These are phyloP conservation scores for Scaptomyza caliginosa DNA, from an alignment of 2,888 invertebrate genomes.

Conservation along the genomic window DNA sequence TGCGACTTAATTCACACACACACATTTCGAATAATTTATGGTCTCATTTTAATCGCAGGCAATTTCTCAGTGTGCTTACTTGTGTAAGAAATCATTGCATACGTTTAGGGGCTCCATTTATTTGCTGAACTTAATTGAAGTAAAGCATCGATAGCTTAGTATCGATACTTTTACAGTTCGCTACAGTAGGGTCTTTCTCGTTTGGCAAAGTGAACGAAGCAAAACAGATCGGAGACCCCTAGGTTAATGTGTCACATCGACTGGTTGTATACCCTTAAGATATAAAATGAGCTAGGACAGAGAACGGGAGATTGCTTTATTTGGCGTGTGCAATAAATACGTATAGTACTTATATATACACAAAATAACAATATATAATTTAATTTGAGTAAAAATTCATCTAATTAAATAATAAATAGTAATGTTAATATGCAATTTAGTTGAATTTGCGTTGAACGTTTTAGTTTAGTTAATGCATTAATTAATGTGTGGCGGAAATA, in stretches of 20 bases:
- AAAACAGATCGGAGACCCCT: conserved; percentile 4
- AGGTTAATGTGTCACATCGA: conserved; percentile 47
- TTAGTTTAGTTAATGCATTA: conserved; percentile 68
- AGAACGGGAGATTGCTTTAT: conserved; percentile 48
- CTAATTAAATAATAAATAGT: conserved; percentile 49
- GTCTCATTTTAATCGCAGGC: conserved; percentile 46
- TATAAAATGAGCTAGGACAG: conserved; percentile 12
- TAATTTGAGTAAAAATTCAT: conserved; percentile 50
- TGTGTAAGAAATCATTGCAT: conserved; percentile 32
- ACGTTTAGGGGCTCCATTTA: conserved; percentile 36
- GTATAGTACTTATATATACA: no score
- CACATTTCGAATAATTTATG: conserved; percentile 54
- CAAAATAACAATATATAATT: no score
- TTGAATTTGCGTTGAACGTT: conserved; percentile 73
- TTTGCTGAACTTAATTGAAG: not conserved
- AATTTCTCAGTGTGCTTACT: conserved; percentile 1
- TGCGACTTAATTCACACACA: conserved; percentile 28
- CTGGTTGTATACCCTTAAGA: conserved; percentile 56
- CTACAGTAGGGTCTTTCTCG: not conserved
- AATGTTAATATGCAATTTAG: conserved; percentile 73
- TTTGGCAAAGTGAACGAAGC: not conserved
- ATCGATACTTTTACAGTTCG: not conserved
- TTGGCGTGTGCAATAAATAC: conserved; percentile 65
- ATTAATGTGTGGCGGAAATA: conserved; percentile 58
- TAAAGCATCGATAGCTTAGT: not conserved